Conservation (phyloP, 2,113 vertebrate species). For the Cairina moschata region DNA sequence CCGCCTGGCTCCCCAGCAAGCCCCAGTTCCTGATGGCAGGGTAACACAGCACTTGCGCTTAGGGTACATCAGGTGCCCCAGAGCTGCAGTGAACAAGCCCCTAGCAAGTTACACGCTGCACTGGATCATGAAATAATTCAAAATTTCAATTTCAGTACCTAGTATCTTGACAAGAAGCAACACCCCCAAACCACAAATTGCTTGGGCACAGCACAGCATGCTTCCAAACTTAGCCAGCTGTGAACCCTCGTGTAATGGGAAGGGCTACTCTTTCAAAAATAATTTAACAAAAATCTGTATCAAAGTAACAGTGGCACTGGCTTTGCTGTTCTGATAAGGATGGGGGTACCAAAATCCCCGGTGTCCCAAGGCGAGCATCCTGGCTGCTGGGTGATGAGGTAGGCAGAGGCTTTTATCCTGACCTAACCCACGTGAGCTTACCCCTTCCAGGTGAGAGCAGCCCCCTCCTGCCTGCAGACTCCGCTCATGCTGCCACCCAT, state of each 20-base stretch:
- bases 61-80: no score
- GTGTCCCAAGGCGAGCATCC: rapidly evolving
- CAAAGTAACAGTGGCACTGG: not conserved
- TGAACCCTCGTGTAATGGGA: rapidly evolving
- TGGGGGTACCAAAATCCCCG: not conserved
- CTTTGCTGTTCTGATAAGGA: not conserved
- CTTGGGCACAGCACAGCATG: not conserved
- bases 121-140: not conserved
- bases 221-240: not conserved
- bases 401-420: not conserved
- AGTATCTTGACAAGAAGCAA: not conserved
- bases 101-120: not conserved
- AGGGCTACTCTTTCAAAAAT: not conserved
- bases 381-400: rapidly evolving
- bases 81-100: not conserved
- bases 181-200: not conserved
- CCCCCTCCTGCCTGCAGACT: not conserved
- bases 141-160: not conserved
- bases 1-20: not conserved
- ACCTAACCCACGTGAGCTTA: rapidly evolving
- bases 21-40: not conserved
- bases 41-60: no score
- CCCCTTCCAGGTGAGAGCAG: not conserved
- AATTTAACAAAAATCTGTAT: not conserved
- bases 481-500: rapidly evolving